Base-by-base conservation (phyloP, 2,888 invertebrate genomes). In the Listrodromus nycthemerus region DNA sequence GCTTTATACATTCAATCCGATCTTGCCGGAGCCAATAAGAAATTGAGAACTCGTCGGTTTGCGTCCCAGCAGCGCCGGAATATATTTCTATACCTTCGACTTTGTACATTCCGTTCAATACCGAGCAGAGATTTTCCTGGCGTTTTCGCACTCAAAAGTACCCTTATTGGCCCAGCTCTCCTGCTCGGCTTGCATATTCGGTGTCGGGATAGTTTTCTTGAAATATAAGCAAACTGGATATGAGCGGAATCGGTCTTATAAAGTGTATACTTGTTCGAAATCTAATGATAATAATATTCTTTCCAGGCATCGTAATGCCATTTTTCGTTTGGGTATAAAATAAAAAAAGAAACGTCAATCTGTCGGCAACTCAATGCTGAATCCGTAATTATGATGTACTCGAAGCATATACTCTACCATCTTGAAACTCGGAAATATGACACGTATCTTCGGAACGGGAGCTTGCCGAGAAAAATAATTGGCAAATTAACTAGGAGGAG, bases 1-100 rank as follows among this genome's bases (percentile, higher is more conserved):
- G 52, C 13, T 63, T 13, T 10, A 16, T 70, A 70, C 79, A 75
- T 82, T 61, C 65, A 19, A 45, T 67, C 16, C 48, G 58, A 37
- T 41, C 48, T 61, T 48, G 13, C 37, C 63, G 19, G 48, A 66
- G 61, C 80, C 76, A 80, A 83, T 80, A 80, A 83, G 80, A 80
- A 80, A 83, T 80, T 73, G 71, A 76, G 76, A 73, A 63, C 52
- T 66, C 10, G 67, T 63, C 78, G 73, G 52, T 52, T 48, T 67
- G n/a, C 45, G 67, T 5, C 13, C 52, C 41, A 55, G 19, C 21
- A 27, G 33, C 50, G 30, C 37, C 19, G 30, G 41, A 52, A 71
- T 80, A 77, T 73, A 73, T 83, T 76, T 77, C 61, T 69, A 69
- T 24, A 76, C 37, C 41, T 8, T 27, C 52, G 76, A 66, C 61